Evolutionary conservation across 2,797 vertebrate genomes (phyloP).

Genomic region (Scarus forsteni): DNA sequence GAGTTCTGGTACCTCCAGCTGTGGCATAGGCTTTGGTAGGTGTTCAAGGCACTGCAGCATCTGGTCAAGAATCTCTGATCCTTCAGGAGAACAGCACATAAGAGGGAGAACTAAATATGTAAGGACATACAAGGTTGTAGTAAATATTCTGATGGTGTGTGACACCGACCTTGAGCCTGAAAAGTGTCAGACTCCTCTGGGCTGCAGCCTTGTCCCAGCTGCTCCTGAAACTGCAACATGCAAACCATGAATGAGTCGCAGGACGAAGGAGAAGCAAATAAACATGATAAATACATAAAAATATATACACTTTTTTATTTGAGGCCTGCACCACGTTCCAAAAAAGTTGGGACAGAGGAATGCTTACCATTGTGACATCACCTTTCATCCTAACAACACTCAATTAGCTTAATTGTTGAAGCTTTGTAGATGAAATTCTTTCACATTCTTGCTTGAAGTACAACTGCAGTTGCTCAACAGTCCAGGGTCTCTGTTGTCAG

Average conservation of each 20-base stretch:
- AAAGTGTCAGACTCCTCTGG: constrained; percentile 85
- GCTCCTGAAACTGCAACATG: constrained; percentile 82
- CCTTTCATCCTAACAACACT: no score
- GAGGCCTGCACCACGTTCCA: no score
- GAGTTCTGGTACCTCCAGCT: constrained; percentile 83
- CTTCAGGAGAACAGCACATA: constrained; percentile 57
- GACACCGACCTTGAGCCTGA: constrained; percentile 79
- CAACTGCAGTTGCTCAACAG: no score
- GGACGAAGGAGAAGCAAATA: neutral
- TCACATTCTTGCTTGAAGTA: no score
- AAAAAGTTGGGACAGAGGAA: no score
- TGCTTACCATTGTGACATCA: no score
- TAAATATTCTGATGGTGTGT: neutral
- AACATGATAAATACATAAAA: neutral
- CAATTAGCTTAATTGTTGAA: no score
- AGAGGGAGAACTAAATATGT: neutral
- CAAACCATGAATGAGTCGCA: neutral
- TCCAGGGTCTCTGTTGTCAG: no score
- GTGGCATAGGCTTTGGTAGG: constrained; percentile 86
- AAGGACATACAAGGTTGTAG: neutral
- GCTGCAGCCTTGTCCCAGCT: constrained; percentile 80
- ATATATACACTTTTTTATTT: neutral
- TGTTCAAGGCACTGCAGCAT: constrained; percentile 89
- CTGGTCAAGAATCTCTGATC: constrained; percentile 84
- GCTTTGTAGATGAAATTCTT: no score